Evolutionary conservation across 2,888 invertebrate species (phyloP).

Genomic region (Chrysolina haemoptera): DNA sequence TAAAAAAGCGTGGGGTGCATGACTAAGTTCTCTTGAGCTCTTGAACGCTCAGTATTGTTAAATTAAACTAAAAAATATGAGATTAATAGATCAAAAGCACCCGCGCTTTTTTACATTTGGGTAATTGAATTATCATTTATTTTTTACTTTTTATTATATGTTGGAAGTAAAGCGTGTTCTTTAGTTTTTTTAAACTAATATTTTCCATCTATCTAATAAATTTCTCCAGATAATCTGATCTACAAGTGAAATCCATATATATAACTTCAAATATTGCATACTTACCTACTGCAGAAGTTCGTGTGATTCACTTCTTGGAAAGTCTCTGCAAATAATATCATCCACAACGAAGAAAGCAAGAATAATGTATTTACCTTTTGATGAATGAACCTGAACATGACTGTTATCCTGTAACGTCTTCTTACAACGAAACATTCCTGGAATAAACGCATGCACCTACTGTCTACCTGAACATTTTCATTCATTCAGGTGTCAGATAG

Average conservation of each 20-base stretch:
- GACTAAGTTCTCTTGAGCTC: no score
- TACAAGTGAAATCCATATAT: not conserved
- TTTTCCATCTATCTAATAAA: no score
- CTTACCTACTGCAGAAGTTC: not conserved
- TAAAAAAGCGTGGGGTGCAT: no score
- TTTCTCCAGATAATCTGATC: not conserved
- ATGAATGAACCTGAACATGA: slow-evolving; percentile 25
- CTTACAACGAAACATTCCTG: slow-evolving; percentile 5
- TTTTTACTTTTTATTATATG: no score
- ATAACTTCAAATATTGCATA: not conserved
- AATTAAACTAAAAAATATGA: no score
- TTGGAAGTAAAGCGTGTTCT: no score
- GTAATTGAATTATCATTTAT: no score
- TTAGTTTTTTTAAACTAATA: no score
- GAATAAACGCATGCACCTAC: slow-evolving; percentile 18
- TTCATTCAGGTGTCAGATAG: slow-evolving; percentile 27
- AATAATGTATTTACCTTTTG: not conserved
- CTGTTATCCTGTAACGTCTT: slow-evolving; percentile 7
- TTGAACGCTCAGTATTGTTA: no score
- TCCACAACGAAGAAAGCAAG: not conserved
- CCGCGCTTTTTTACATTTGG: no score
- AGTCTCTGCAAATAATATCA: not conserved
- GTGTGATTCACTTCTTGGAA: not conserved
- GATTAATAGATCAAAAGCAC: no score
- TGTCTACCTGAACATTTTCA: slow-evolving; percentile 27